phyloP scores from a whole-genome alignment of 2,888 invertebrate species.

The Phymatocera aterrima region DNA sequence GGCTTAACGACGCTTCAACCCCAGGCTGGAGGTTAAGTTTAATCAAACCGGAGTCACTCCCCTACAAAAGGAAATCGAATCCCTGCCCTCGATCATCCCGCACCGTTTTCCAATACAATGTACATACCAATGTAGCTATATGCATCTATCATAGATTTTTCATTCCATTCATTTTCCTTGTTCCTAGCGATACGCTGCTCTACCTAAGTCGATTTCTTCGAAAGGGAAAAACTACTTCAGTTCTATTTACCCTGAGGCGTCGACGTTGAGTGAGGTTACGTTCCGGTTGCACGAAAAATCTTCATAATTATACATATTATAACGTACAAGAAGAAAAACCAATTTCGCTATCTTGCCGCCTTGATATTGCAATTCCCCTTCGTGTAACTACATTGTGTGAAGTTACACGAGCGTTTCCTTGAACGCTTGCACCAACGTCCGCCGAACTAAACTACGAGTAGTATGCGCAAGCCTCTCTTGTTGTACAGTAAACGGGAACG shows the following conservation, averaged over 20 bases:
- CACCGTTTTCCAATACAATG: background rate
- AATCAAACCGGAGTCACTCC: slow-evolving; percentile 10
- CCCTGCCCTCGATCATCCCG: background rate
- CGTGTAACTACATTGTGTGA: slow-evolving; percentile 21
- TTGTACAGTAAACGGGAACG: slow-evolving; percentile 4
- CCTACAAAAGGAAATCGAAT: background rate
- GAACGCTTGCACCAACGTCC: background rate
- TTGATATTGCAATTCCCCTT: slow-evolving; percentile 8
- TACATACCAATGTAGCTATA: too few relatives aligned
- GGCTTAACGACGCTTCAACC: background rate
- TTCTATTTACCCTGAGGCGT: too few relatives aligned
- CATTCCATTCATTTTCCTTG: too few relatives aligned
- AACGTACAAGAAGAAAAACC: background rate
- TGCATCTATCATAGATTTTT: too few relatives aligned
- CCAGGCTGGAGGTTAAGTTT: background rate
- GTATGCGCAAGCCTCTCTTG: background rate
- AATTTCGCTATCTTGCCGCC: background rate
- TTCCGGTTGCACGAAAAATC: background rate
- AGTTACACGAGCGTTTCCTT: slow-evolving; percentile 32
- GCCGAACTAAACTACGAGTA: background rate
- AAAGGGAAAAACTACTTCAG: too few relatives aligned
- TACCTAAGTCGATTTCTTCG: too few relatives aligned
- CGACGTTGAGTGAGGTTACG: background rate
- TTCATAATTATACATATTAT: background rate
- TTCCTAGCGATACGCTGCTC: too few relatives aligned